Conservation (phyloP, 2,888 invertebrate genomes). For the Drosophila recens region DNA sequence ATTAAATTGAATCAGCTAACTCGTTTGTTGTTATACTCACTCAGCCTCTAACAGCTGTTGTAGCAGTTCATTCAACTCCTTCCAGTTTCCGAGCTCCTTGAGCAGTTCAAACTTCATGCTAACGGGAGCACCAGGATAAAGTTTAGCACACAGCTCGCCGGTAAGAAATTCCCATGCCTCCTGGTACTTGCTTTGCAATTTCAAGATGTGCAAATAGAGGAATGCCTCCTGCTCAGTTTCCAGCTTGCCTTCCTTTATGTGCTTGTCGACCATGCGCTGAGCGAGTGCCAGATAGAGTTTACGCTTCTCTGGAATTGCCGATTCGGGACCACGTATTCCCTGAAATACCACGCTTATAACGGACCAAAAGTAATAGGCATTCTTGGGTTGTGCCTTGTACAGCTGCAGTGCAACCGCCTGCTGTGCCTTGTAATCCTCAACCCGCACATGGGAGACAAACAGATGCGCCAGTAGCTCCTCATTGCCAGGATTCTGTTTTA, state of each 20-base stretch:
- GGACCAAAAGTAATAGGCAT: constrained; percentile 99
- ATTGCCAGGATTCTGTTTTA: constrained; percentile 93
- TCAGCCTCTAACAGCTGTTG: constrained; percentile 91
- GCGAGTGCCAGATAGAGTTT: constrained; percentile 94
- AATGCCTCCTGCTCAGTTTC: constrained; percentile 97
- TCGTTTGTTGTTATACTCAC: constrained; percentile 85
- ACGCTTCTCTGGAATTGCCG: constrained; percentile 87
- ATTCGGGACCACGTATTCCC: constrained; percentile 86
- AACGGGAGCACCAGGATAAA: constrained; percentile 89
- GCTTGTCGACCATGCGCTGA: constrained; percentile 96
- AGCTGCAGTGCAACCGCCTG: constrained; percentile 95
- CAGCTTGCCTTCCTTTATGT: constrained; percentile 93
- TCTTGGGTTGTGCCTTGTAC: constrained; percentile 96
- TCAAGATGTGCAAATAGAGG: constrained; percentile 94
- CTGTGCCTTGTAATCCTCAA: constrained; percentile 95
- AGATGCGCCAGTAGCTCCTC: constrained; percentile 97
- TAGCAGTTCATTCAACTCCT: constrained; percentile 90
- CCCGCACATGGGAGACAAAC: constrained; percentile 97
- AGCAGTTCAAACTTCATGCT: constrained; percentile 91
- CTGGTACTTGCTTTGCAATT: constrained; percentile 92
- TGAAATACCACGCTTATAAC: constrained; percentile 98
- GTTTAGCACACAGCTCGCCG: constrained; percentile 89
- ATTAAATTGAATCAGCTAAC: not conserved
- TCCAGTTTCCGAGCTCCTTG: constrained; percentile 90
- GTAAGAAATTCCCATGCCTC: constrained; percentile 93